A percentile compares a stretch with the other conserved stretches of the same genome.
phyloP scores from a whole-genome alignment of 2,888 invertebrate species.

The Neocrepidodera transversa region DNA sequence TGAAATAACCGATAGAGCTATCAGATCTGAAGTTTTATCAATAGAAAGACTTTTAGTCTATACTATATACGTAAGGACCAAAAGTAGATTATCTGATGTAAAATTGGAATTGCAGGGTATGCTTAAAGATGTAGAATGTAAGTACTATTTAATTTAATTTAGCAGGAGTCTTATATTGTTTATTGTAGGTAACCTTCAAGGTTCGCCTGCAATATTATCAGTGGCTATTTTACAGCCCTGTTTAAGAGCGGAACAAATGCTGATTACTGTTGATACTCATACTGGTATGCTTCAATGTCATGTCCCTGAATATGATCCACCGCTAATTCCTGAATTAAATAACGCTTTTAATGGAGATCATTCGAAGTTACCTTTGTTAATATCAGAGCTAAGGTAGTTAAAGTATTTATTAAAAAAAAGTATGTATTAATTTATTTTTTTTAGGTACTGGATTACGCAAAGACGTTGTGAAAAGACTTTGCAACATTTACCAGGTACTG shows the following conservation, averaged over 20 bases:
- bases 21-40: conserved; percentile 89
- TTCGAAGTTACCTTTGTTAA: conserved; percentile 69
- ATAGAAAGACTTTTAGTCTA: conserved; percentile 94
- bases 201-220: conserved; percentile 91
- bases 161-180: too few species aligned
- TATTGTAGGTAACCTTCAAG: conserved; percentile 78
- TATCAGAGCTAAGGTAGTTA: conserved; percentile 68
- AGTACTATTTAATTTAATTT: conserved; percentile 47
- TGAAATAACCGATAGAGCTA: conserved; percentile 78
- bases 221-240: conserved; percentile 90
- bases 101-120: conserved; percentile 77
- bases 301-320: conserved; percentile 89
- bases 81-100: conserved; percentile 82
- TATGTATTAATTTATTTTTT: neutral
- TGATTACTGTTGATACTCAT: conserved; percentile 93
- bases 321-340: conserved; percentile 82
- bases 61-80: conserved; percentile 92
- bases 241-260: conserved; percentile 87
- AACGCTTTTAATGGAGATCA: conserved; percentile 79
- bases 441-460: conserved; percentile 88
- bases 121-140: conserved; percentile 76
- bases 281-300: conserved; percentile 91
- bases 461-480: conserved; percentile 93
- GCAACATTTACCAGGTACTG: conserved; percentile 90
- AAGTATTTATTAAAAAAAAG: neutral